Base-by-base conservation (phyloP, 2,888 invertebrate genomes). In the Leptinotarsa rubiginosa region DNA sequence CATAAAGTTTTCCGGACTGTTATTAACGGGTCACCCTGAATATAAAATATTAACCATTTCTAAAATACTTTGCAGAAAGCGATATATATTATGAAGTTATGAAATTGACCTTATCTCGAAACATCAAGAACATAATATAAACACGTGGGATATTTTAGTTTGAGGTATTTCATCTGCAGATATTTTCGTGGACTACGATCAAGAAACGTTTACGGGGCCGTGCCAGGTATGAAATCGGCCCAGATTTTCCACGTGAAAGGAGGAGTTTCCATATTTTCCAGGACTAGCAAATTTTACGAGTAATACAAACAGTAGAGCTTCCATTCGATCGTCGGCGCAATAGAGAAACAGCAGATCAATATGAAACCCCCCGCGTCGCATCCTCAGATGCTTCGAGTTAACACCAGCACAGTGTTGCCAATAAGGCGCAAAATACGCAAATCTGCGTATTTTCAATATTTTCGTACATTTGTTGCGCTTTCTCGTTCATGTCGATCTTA, bases 221-320 rank as follows among this genome's bases (percentile, higher is more conserved):
- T 69, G 69, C 71, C 69, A 69, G 72, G 66, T 72, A 75, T 56
- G 66, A 72, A 75, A 66, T 72, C 66, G 67, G 75, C 72, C 70
- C 65, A 64, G 72, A 75, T 75, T 75, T 71, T 70, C 64, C 75
- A 73, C 78, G 74, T 76, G 73, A 78, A 76, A 69, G 65, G 70
- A 73, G 69, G 70, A 77, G 75, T 74, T 74, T 69, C 72, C 73
- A 78, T 74, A 78, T 78, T 78, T 75, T 78, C 78, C 76, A 77
- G 77, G 75, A 77, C 74, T 77, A 70, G 75, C 70, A 74, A 77
- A 75, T 77, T 75, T 74, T 77, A 74, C 74, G 72, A 75, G 77
- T 68, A 78, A 77, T 70, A 78, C 77, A 78, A 78, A 77, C 77
- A 78, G 78, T 62, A 65, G 73, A 75, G 76, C 75, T 73, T 67